Base-by-base conservation (phyloP, 2,113 vertebrate species). In the Cyanoliseus patagonus region DNA sequence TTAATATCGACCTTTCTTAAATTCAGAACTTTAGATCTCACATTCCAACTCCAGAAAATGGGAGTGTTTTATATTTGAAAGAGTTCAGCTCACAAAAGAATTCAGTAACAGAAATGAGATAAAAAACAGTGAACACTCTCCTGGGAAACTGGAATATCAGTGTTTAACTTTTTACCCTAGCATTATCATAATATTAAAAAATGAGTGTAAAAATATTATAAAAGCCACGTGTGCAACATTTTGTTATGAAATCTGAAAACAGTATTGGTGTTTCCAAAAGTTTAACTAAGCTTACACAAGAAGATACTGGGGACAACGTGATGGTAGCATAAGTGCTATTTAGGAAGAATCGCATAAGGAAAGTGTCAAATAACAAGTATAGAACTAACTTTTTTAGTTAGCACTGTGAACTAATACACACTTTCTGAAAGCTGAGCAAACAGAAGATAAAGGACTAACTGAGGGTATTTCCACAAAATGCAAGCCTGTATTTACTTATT, bases 361-460 rank as follows among this genome's bases (percentile, higher is more conserved):
- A 95, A 68, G 33, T 51, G 33, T 70, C 51, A 88, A 78, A 72
- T 76, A 90, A 76, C 52, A 90, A 86, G 28, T 18, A 74, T 0
- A 47, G 53, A 80, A 57, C 11, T 86, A 10, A 10, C 69, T 85
- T 78, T 85, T 62, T 64, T 87, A 66, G 49, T 57, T 83, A 92
- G 53, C 59, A 69, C 15, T 90, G 52, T 67, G 87, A 80, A 64
- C 87, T 79, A 80, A 76, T 37, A 57, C 11, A 59, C 0, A 2
- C 49, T 90, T 84, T 79, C 41, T 78, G 82, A 72, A 87, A 91
- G 80, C 88, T 93, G 42, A 90, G 64, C 74, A 95, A 95, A 93
- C 79, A 93, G n/a, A 90, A 82, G 44, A 82, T 69, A 78, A 95
- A 83, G 52, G 33, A 91, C n/a, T 82, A 79, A 87, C 35, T 66